Conservation (phyloP, 2,797 vertebrate genomes). For the Oreochromis grahami region DNA sequence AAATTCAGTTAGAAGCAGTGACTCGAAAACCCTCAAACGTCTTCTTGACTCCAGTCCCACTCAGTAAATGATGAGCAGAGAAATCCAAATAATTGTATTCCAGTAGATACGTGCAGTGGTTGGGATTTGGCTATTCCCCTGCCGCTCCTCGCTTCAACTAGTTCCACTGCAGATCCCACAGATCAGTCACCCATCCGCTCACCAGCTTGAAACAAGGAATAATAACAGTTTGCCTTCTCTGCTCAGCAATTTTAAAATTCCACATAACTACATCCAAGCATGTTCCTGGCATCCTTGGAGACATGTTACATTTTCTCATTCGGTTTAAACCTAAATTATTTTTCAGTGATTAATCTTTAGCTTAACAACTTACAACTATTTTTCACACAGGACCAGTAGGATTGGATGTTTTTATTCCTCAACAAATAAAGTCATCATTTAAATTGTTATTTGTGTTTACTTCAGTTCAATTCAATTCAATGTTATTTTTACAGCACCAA, state of each 20-base stretch:
- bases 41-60: too few relatives aligned
- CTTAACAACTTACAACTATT: not conserved
- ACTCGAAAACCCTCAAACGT: too few relatives aligned
- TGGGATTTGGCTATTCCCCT: not conserved
- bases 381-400: not conserved
- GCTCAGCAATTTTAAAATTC: not conserved
- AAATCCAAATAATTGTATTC: too few relatives aligned
- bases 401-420: not conserved
- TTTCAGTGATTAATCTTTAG: not conserved
- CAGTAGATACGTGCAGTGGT: not conserved
- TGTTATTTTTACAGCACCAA: not conserved
- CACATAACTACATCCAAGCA: not conserved
- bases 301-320: not conserved
- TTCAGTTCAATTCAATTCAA: fast-evolving
- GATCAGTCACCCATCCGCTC: not conserved
- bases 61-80: too few relatives aligned
- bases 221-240: not conserved
- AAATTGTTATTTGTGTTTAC: not conserved
- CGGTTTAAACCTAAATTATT: not conserved
- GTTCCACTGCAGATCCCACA: not conserved
- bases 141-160: not conserved
- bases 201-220: not conserved
- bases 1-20: too few relatives aligned
- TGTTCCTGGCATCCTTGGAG: not conserved
- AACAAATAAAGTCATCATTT: not conserved